Conservation (phyloP, 2,113 vertebrate genomes). For the Lepisosteus oculatus region DNA sequence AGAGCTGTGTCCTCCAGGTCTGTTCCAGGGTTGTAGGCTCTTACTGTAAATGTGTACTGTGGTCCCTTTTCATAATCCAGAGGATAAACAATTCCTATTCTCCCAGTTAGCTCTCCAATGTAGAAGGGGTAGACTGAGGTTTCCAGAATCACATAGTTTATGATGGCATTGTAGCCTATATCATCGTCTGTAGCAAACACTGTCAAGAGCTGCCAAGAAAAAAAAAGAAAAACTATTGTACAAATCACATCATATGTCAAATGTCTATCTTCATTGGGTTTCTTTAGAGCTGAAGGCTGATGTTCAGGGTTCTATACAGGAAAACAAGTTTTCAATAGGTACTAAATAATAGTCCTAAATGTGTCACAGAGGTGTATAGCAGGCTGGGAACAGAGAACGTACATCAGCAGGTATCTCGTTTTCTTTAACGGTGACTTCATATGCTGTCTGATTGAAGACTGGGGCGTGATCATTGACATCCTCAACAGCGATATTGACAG, state of each 20-base stretch:
- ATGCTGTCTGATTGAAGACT: conserved; percentile 35
- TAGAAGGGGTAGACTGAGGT: conserved; percentile 27
- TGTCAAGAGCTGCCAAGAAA: conserved; percentile 42
- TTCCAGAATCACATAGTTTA: conserved; percentile 41
- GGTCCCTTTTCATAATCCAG: conserved; percentile 46
- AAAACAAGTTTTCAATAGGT: too few species aligned
- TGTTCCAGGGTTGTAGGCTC: conserved; percentile 42
- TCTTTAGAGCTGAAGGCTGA: too few species aligned
- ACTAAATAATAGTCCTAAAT: too few species aligned
- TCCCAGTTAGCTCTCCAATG: conserved; percentile 47
- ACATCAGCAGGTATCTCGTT: conserved; percentile 49
- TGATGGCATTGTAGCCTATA: conserved; percentile 41
- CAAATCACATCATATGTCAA: too few species aligned
- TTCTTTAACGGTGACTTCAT: conserved; percentile 37
- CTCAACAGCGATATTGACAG: conserved; percentile 39
- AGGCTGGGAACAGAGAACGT: background rate
- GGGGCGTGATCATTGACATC: conserved; percentile 53
- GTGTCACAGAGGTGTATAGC: conserved; percentile 3
- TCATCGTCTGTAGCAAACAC: conserved; percentile 44
- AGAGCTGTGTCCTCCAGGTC: conserved; percentile 32
- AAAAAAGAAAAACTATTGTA: background rate
- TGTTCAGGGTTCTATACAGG: too few species aligned
- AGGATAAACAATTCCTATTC: conserved; percentile 35
- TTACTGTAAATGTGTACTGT: conserved; percentile 32
- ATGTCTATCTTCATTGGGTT: too few species aligned